Base-by-base conservation (phyloP, 2,113 vertebrate species). In the Daphoenositta chrysoptera region DNA sequence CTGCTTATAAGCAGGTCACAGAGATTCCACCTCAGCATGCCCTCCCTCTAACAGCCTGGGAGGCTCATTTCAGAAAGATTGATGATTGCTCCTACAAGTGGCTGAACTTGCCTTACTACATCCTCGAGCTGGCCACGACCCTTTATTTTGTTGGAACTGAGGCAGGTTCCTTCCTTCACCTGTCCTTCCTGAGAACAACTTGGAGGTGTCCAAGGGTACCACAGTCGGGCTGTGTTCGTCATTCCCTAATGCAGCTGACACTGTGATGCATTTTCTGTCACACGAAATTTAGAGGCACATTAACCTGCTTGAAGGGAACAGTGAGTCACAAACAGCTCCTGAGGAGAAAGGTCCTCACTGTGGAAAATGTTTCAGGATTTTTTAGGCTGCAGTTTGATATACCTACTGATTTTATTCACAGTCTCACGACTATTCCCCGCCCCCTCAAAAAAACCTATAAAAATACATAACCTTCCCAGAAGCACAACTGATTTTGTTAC, bases 251-350 rank as follows among this genome's bases (percentile, higher is more conserved):
- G 47, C 78, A 78, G 68, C 58, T 94, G 94, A 91, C 94, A 65
- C 68, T 28, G 21, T 88, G 82, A 95, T 93, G 58, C 86, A 90
- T 96, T 93, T 94, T 90, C 84, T 94, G 83, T 80, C 93, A 83
- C 72, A 39, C 70, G n/a, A 93, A 90, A 91, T 97, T 95, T 77
- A 93, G 88, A 91, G 90, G 64, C 31, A 92, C 90, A 90, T 97
- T 95, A 95, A 83, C 86, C 85, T 87, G 71, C 63, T 77, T 90
- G 91, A 87, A 3, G 7, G 54, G 77, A 95, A 76, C 64, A 60
- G 76, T 89, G 83, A 96, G 83, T 96, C 96, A 94, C 69, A 75
- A 84, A 65, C 37, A 58, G 33, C 54, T 95, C 85, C 87, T 75
- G 61, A 87, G 66, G 50, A 84, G 75, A 92, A 95, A 92, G 20